Evolutionary conservation across 2,113 vertebrate genomes (phyloP).

Genomic region (Camelus dromedarius): DNA sequence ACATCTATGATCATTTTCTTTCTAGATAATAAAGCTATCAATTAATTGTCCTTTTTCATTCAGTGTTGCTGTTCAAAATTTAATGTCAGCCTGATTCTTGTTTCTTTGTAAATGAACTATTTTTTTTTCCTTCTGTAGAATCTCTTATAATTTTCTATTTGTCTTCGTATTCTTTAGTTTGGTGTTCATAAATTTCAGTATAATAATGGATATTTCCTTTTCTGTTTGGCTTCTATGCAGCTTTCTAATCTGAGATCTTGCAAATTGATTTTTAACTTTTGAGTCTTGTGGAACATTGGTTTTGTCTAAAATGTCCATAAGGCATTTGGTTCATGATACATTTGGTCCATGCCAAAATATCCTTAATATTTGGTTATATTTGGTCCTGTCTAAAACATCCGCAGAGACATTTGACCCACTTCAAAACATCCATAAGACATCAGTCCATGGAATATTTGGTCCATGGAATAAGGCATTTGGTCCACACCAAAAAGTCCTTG

Average conservation of each 20-base stretch:
- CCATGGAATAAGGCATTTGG: not conserved
- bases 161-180: not conserved
- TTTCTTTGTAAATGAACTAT: not conserved
- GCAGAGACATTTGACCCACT: too few species aligned
- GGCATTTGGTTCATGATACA: too few species aligned
- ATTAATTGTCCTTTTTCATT: not conserved
- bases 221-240: not conserved
- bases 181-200: not conserved
- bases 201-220: not conserved
- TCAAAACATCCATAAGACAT: not conserved
- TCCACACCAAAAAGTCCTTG: not conserved
- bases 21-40: not conserved
- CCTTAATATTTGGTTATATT: too few species aligned
- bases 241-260: not conserved
- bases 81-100: not conserved
- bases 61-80: not conserved
- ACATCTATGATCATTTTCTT: not conserved
- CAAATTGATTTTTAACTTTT: not conserved
- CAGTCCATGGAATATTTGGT: not conserved
- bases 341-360: too few species aligned
- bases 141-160: not conserved
- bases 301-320: too few species aligned
- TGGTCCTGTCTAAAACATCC: too few species aligned
- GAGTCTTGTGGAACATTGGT: too few species aligned
- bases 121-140: not conserved